Evolutionary conservation across 2,888 invertebrate genomes (phyloP), one percentile per base, ranked within the genome.

Genomic region (Polydrusus pterygomalis): DNA sequence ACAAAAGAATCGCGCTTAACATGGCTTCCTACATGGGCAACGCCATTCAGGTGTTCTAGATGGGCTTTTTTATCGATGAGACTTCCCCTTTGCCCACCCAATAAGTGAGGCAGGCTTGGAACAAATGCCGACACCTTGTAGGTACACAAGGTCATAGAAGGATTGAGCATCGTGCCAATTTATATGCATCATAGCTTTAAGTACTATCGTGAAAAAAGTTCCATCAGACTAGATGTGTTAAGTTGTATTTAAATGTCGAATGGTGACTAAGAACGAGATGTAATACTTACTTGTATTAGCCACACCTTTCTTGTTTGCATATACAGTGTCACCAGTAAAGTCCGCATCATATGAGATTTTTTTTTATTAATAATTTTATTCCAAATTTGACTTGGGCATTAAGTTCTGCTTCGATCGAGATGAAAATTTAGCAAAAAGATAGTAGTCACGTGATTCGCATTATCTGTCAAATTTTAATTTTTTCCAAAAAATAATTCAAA

Each of bases 21-120:
- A 87, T 86, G 87, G 86, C 86, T 86, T 85, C 87, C 86, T 86
- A 83, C 85, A 83, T 84, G 83, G 63, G 84, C 84, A 85, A 85
- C 86, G 86, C 87, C 86, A 86, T 86, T 86, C 86, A 86, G 86
- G 84, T 86, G 84, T 85, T 85, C 83, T 84, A 83, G 84, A 86
- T 85, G 84, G 84, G 84, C 84, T 85, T 81, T 65, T 81, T 83
- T 82, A 83, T 83, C 84, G 85, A 82, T 81, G 82, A 83, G 84
- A 84, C 86, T 85, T 85, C 85, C 85, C 85, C 85, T 84, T 84
- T 85, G 85, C 85, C 86, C 86, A 86, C 86, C 86, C 87, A 86
- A 86, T 86, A 86, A 86, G 86, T 85, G 85, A 83, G 82, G 83
- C 82, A 54, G 20, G 56, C 56, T 20, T 56, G 56, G 56, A 62